Base-by-base conservation (phyloP, 1,140 invertebrate species). In the Drusus annulatus region DNA sequence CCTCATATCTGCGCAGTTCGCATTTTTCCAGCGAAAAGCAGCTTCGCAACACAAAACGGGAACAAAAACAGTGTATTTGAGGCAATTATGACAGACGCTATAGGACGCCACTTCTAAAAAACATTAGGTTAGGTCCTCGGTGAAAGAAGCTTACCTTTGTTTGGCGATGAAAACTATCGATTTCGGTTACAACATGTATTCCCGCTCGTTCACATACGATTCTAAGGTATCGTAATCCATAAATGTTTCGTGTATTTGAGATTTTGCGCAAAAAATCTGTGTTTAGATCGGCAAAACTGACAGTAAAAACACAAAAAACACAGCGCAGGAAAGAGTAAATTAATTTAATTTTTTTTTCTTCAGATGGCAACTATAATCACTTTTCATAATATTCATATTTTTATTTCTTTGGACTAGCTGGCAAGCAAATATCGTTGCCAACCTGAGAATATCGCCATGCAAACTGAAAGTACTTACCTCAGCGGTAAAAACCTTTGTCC, bases 131-230 rank as follows among this genome's bases (percentile, higher is more conserved):
- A 89, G 87, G 87, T 85, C 85, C 86, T 85, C 76, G 82, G 85
- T 86, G 87, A 88, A 89, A 88, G 87, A 86, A 89, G 88, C 88
- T 87, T 90, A 90, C 89, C 89, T 90, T 74, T 79, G 78, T 79
- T 79, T 79, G 78, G 78, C 68, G 68, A 79, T 79, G 78, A 75
- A 54, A 79, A 79, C 78, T 79, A 79, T 79, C 45, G 78, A 79
- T 79, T 75, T 79, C 78, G 78, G 78, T 79, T 79, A 79, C 68
- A 79, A 79, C 71, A 75, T 75, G 50, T 75, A 79, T 74, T 52
- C 56, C 56, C 78, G 78, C 36, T 79, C 60, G 58, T 58, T 79
- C 78, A 65, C 69, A 65, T 74, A 69, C 31, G 56, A 54, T 51
- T 58, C 25, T 50, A 56, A 74, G 58, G 52, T 69, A 65, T 79